These are phyloP conservation scores for Dinocampus coccinellae DNA, from an alignment of 2,888 invertebrate genomes.

Conservation along the genomic window DNA sequence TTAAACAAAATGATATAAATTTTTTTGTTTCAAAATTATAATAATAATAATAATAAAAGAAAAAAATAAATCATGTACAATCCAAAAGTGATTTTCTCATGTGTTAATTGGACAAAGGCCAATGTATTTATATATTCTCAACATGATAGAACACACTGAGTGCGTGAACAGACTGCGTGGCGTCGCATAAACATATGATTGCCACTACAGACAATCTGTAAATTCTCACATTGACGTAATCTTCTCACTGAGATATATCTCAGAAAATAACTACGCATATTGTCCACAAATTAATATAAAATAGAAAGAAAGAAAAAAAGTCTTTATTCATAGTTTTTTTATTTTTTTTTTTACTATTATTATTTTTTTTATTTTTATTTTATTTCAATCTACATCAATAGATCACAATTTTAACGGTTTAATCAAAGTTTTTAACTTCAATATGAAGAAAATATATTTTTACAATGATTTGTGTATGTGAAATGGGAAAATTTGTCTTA, in stretches of 20 bases:
- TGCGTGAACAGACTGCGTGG: slow-evolving; percentile 29
- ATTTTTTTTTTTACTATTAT: background rate
- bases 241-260: background rate
- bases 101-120: slow-evolving; percentile 30
- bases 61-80: too few relatives aligned
- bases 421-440: background rate
- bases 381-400: too few relatives aligned
- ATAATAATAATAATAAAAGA: background rate
- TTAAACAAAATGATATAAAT: too few relatives aligned
- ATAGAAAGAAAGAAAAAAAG: too few relatives aligned
- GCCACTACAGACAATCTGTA: background rate
- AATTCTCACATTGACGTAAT: slow-evolving; percentile 13
- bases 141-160: slow-evolving; percentile 5
- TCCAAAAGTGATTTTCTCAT: background rate
- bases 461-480: too few relatives aligned
- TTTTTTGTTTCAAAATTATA: background rate
- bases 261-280: background rate
- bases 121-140: slow-evolving; percentile 18
- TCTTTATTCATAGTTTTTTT: background rate
- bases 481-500: too few relatives aligned
- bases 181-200: slow-evolving; percentile 13
- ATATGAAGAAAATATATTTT: background rate
- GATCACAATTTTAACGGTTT: too few relatives aligned
- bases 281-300: background rate
- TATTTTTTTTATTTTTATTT: too few relatives aligned